phyloP scores from a whole-genome alignment of 2,888 invertebrate species.

The Tipula confusa region DNA sequence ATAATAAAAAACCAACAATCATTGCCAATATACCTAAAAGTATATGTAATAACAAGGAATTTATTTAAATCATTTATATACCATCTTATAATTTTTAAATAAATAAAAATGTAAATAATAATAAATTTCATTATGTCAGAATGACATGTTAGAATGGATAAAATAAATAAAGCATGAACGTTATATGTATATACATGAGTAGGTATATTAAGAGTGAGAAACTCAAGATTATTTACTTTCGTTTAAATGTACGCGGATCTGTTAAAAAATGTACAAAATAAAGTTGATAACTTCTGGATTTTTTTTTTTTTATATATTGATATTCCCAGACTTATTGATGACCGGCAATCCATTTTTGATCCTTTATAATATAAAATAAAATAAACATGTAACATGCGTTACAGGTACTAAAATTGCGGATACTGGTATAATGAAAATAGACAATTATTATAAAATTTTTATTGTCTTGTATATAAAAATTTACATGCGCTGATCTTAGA shows the following conservation, averaged over 20 bases:
- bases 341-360: background rate
- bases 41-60: background rate
- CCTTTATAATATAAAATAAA: background rate
- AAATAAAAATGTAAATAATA: constrained; percentile 6
- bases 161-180: constrained; percentile 15
- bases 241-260: background rate
- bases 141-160: constrained; percentile 9
- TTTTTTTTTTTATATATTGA: background rate
- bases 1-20: background rate
- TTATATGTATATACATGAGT: background rate
- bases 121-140: constrained; percentile 25
- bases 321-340: constrained; percentile 25
- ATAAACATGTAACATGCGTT: background rate
- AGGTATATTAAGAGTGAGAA: background rate
- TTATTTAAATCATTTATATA: background rate
- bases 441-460: background rate
- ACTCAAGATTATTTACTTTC: background rate
- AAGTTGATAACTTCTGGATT: background rate
- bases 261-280: background rate
- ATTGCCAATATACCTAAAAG: background rate
- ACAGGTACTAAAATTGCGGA: background rate
- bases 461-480: background rate
- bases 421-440: background rate
- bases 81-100: constrained; percentile 14
- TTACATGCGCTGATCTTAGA: background rate